phyloP scores from a whole-genome alignment of 2,113 vertebrate genomes.

The Castor canadensis region DNA sequence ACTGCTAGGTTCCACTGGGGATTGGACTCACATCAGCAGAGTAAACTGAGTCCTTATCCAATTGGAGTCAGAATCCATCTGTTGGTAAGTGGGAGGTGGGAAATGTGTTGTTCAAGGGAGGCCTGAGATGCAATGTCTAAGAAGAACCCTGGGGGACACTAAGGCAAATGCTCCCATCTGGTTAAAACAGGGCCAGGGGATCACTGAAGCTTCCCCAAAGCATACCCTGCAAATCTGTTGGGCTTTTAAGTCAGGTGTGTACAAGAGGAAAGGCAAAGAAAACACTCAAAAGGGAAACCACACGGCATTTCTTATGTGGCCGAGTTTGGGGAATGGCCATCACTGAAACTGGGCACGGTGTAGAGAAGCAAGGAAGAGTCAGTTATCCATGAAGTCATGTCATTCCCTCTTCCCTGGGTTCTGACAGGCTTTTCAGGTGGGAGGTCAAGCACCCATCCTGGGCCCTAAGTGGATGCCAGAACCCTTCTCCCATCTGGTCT shows the following conservation, averaged over 20 bases:
- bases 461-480: neutral
- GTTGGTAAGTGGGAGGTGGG: neutral
- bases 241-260: neutral
- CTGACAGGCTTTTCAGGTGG: neutral
- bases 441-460: neutral
- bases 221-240: neutral
- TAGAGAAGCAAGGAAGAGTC: neutral
- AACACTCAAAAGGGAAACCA: too few species aligned
- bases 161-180: too few species aligned
- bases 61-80: neutral
- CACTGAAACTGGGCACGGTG: neutral
- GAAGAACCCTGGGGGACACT: fast-evolving
- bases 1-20: neutral
- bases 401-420: neutral
- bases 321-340: neutral
- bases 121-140: neutral
- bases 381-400: neutral
- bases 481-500: too few species aligned
- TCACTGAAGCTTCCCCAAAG: neutral
- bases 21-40: neutral
- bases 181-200: neutral
- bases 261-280: neutral
- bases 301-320: neutral
- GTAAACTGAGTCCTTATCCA: neutral
- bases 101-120: neutral